phyloP scores from a whole-genome alignment of 2,888 invertebrate species.

The Drosophila multiciliata region DNA sequence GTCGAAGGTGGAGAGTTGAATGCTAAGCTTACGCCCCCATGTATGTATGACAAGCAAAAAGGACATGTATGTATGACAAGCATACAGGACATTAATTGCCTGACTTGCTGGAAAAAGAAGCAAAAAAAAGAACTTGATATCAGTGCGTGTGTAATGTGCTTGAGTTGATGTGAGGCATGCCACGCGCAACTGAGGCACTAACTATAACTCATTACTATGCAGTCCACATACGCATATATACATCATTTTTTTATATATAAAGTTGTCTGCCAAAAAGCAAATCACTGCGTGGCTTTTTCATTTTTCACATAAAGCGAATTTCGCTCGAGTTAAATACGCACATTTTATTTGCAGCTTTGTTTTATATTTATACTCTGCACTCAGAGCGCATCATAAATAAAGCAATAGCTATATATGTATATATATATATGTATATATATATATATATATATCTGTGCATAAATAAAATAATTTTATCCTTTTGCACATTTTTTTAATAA shows the following conservation, averaged over 20 bases:
- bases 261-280: constrained; percentile 48
- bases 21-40: constrained; percentile 34
- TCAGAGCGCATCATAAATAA: constrained; percentile 34
- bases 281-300: constrained; percentile 69
- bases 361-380: constrained; percentile 38
- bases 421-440: background rate
- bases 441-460: background rate
- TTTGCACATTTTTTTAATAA: constrained; percentile 2
- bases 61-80: constrained; percentile 73
- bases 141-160: constrained; percentile 48
- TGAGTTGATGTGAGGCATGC: constrained; percentile 39
- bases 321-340: constrained; percentile 42
- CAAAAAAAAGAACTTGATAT: constrained; percentile 37
- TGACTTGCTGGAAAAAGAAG: constrained; percentile 37
- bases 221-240: constrained; percentile 53
- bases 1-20: constrained; percentile 15
- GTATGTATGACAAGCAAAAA: constrained; percentile 72
- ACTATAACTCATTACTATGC: constrained; percentile 75
- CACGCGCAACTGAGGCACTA: constrained; percentile 36
- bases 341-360: constrained; percentile 58
- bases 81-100: constrained; percentile 74
- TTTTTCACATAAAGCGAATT: constrained; percentile 64
- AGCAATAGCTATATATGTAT: constrained; percentile 1
- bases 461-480: constrained; percentile 1
- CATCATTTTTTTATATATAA: constrained; percentile 1